Evolutionary conservation across 2,113 vertebrate species (phyloP), one percentile per base, ranked within the genome.

Genomic region (Trogon surrucura): DNA sequence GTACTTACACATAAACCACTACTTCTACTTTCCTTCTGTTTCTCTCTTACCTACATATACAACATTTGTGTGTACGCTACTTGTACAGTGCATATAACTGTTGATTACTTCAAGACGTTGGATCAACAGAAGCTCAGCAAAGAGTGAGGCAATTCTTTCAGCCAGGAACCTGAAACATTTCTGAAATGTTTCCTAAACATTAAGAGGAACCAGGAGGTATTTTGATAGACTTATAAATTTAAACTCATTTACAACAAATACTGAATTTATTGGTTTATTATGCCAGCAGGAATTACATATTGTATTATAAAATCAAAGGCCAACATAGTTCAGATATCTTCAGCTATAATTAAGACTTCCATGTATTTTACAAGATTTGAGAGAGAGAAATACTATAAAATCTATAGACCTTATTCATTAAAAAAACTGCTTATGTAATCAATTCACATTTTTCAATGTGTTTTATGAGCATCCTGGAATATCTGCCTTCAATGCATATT

Each of bases 161-260:
- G 71, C 54, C 94, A 95, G 91, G 89, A 96, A 94, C 93, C 80
- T 96, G 92, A 98, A 97, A 95, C 57, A 97, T 98, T 98, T 98
- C 97, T 98, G 96, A 97, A 98, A 98, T 97, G 92, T 96, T 97
- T 97, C 97, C 96, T 96, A 97, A 98, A 97, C 80, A 96, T 97
- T 98, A 98, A 98, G 94, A 97, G 98, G 97, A 97, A 97, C 80
- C 93, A 96, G 83, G 94, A 98, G 97, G 97, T 97, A 98, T 98
- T 98, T 98, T 98, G 96, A 97, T 98, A 97, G 97, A 95, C 97
- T 97, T 98, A 97, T 98, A 98, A 98, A 98, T 96, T 97, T 97
- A 96, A 95, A 97, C 95, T 98, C 91, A 96, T 97, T 98, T 97
- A 97, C 97, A 98, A 94, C 89, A 97, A 97, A 97, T 97, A 97